Conservation (phyloP, 1,140 invertebrate species). For the Frieseomelitta varia region DNA sequence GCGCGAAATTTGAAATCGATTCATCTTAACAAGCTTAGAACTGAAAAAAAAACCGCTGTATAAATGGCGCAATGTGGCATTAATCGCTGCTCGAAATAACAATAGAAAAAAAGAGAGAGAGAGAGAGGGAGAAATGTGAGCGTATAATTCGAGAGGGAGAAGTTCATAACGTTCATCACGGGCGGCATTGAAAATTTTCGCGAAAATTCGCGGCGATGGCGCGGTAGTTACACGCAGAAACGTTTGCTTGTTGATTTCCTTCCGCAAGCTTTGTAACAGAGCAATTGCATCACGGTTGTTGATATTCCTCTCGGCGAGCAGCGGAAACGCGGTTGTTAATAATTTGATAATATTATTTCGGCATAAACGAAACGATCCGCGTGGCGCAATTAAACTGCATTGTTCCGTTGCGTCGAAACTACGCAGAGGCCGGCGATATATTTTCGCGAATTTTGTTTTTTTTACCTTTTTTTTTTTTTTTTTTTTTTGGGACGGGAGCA, state of each 20-base stretch:
- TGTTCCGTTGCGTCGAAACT: neutral
- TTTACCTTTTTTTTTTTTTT: too few relatives aligned
- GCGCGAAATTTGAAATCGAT: too few relatives aligned
- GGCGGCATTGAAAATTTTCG: neutral
- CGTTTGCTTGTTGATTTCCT: constrained; percentile 2
- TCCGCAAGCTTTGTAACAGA: neutral
- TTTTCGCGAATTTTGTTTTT: neutral
- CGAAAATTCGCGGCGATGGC: neutral
- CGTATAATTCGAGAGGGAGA: too few relatives aligned
- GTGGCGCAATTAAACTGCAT: constrained; percentile 28
- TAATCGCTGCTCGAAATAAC: too few relatives aligned
- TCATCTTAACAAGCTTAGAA: too few relatives aligned
- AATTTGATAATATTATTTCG: constrained; percentile 34
- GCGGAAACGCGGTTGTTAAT: neutral
- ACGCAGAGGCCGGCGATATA: neutral
- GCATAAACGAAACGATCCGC: constrained; percentile 13
- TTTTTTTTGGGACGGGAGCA: too few relatives aligned
- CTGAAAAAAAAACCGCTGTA: too few relatives aligned
- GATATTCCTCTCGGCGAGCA: neutral
- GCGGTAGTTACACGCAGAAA: neutral
- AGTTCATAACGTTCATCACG: neutral
- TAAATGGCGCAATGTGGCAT: too few relatives aligned
- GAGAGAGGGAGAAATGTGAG: too few relatives aligned
- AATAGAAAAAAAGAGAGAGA: too few relatives aligned
- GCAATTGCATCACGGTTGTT: constrained; percentile 13